These are phyloP conservation scores for Homalodisca vitripennis DNA, from an alignment of 1,140 invertebrate species.

Conservation along the genomic window DNA sequence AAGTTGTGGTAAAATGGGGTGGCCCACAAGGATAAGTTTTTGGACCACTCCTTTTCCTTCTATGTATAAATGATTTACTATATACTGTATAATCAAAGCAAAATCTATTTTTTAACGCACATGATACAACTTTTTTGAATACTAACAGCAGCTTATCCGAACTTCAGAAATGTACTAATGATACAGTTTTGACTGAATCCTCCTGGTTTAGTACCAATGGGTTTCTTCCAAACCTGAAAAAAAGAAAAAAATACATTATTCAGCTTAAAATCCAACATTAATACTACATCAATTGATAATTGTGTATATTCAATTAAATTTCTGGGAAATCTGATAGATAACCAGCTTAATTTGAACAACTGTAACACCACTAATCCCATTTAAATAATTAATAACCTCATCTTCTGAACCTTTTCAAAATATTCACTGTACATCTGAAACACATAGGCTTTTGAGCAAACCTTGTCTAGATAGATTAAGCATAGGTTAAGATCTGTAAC, in stretches of 20 bases:
- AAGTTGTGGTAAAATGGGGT: not conserved
- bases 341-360: not conserved
- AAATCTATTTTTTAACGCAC: not conserved
- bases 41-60: not conserved
- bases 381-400: too few relatives aligned
- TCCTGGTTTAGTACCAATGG: not conserved
- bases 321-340: not conserved
- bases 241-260: not conserved
- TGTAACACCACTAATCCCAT: too few relatives aligned
- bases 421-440: too few relatives aligned
- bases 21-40: not conserved
- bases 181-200: not conserved
- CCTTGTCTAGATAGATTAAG: too few relatives aligned
- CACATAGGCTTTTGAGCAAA: too few relatives aligned
- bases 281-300: not conserved
- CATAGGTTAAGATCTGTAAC: too few relatives aligned
- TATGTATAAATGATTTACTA: not conserved
- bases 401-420: too few relatives aligned
- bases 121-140: conserved; percentile 8
- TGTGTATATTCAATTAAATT: not conserved
- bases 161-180: not conserved
- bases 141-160: not conserved
- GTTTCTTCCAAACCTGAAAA: not conserved
- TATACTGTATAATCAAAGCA: not conserved
- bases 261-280: not conserved